Evolutionary conservation across 2,113 vertebrate species (phyloP).

Genomic region (Xiphias gladius): DNA sequence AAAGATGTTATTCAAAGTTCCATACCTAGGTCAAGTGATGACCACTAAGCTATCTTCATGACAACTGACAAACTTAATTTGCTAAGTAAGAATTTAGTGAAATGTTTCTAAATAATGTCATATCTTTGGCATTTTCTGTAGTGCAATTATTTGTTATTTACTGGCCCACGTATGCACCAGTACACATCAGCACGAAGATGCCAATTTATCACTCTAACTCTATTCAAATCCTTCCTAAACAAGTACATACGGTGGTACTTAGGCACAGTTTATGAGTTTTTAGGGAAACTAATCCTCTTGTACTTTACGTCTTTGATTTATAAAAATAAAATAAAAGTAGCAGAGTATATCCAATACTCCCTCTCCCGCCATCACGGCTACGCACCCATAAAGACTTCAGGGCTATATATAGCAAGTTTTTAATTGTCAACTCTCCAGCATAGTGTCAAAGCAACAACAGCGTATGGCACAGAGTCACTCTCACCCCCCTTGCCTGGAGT

Average conservation of each 20-base stretch:
- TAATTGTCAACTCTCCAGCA: constrained; percentile 37
- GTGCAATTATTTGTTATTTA: not conserved
- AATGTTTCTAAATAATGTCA: not conserved
- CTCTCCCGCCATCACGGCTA: not conserved
- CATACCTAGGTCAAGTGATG: too few relatives aligned
- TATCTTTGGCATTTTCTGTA: too few relatives aligned
- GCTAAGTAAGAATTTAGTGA: too few relatives aligned
- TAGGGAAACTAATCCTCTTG: not conserved
- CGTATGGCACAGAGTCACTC: constrained; percentile 40
- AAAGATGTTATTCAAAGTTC: too few relatives aligned
- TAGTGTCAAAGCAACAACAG: constrained; percentile 31
- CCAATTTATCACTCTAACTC: not conserved
- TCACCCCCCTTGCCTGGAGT: constrained; percentile 51
- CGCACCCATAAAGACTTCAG: constrained; percentile 8
- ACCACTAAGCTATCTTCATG: too few relatives aligned
- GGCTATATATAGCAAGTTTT: constrained; percentile 49
- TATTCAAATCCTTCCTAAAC: not conserved
- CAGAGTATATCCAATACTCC: constrained; percentile 5
- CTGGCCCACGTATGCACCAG: not conserved
- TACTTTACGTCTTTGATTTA: constrained; percentile 7
- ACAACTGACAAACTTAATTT: too few relatives aligned
- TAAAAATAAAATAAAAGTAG: not conserved
- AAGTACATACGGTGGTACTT: not conserved
- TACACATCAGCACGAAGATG: not conserved
- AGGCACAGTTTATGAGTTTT: not conserved